phyloP scores from a whole-genome alignment of 2,797 vertebrate species.

The Spinus pinus region DNA sequence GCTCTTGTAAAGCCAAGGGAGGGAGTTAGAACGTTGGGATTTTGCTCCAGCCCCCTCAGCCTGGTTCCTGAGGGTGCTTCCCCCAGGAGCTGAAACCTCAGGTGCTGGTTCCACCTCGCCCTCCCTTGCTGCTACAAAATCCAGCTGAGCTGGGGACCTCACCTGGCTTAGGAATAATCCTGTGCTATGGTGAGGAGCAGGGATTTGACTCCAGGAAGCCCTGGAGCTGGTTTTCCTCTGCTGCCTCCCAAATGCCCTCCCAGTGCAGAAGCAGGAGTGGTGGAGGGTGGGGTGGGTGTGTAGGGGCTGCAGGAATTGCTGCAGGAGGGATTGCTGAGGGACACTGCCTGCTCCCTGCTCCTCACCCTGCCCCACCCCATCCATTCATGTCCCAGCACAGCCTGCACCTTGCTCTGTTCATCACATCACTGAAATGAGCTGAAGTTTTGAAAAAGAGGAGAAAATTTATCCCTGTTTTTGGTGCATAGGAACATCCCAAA shows the following conservation, averaged over 20 bases:
- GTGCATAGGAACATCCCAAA: not conserved
- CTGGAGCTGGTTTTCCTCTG: not conserved
- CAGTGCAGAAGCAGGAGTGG: not conserved
- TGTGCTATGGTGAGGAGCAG: accelerated
- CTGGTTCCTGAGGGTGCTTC: not conserved
- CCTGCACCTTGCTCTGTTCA: not conserved
- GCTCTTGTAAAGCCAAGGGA: not conserved
- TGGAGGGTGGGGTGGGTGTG: not conserved
- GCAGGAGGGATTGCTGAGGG: not conserved
- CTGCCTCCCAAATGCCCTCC: accelerated
- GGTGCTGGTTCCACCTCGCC: not conserved
- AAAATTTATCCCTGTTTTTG: accelerated
- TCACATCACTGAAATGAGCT: not conserved
- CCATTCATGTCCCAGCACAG: not conserved
- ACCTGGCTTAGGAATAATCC: not conserved
- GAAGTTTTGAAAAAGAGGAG: not conserved
- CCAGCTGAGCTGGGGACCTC: not conserved
- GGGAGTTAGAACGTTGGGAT: not conserved
- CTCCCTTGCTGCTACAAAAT: not conserved
- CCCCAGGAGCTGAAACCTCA: not conserved
- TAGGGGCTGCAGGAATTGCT: not conserved
- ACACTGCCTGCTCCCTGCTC: not conserved
- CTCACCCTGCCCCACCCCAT: not conserved
- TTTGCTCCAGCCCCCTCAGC: not conserved
- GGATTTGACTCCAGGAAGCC: not conserved